phyloP scores from a whole-genome alignment of 2,797 vertebrate species.

The Emydoidea blandingii region DNA sequence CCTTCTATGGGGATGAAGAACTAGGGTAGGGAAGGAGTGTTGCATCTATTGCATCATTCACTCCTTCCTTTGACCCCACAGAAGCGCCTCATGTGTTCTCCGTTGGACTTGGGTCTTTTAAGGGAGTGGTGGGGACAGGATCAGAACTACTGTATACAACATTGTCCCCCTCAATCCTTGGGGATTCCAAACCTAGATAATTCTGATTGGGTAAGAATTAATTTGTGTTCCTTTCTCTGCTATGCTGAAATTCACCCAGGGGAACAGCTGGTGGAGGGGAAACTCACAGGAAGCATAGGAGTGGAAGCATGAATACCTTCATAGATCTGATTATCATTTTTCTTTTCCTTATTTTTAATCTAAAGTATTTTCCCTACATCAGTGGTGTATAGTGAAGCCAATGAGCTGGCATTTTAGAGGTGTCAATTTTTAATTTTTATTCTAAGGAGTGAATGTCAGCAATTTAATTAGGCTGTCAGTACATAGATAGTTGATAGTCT shows the following conservation, averaged over 20 bases:
- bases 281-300: not conserved
- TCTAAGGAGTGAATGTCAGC: not conserved
- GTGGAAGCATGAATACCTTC: rapidly evolving
- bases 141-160: no score
- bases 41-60: not conserved
- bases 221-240: not conserved
- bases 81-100: not conserved
- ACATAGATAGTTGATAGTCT: not conserved
- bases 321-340: no score
- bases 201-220: no score
- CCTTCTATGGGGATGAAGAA: not conserved
- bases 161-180: no score
- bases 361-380: no score
- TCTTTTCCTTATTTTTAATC: no score
- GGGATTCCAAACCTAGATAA: no score
- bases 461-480: not conserved
- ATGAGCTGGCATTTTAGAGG: no score
- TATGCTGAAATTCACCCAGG: not conserved
- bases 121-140: no score
- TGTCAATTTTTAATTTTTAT: not conserved
- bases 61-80: not conserved
- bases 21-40: rapidly evolving
- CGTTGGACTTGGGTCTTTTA: not conserved
- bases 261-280: not conserved
- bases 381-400: no score